Conservation (phyloP, 2,888 invertebrate species). For the Watsonalla cultraria region DNA sequence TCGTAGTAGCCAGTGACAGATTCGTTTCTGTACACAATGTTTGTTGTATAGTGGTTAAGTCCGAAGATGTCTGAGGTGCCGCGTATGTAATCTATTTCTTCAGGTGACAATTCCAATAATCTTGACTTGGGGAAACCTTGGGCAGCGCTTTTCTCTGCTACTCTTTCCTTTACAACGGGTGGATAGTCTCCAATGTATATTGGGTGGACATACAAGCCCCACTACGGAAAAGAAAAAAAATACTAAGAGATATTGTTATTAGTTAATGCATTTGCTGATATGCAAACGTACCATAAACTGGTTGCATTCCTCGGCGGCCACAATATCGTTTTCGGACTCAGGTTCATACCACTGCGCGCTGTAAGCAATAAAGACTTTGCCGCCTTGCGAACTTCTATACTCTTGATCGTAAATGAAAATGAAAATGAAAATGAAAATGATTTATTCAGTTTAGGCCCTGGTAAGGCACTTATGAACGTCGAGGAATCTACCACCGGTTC, state of each 20-base stretch:
- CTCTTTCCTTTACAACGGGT: slow-evolving; percentile 71
- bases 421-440: too few relatives aligned
- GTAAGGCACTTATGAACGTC: too few relatives aligned
- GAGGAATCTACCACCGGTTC: too few relatives aligned
- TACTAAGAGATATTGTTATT: background rate
- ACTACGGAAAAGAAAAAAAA: slow-evolving; percentile 39
- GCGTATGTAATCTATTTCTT: slow-evolving; percentile 47
- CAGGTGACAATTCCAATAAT: slow-evolving; percentile 55
- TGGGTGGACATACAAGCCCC: slow-evolving; percentile 79
- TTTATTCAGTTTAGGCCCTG: too few relatives aligned
- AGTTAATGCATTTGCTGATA: background rate
- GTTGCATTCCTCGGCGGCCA: slow-evolving; percentile 59
- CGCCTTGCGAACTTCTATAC: slow-evolving; percentile 51
- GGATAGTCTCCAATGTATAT: slow-evolving; percentile 81
- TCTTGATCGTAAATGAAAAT: slow-evolving; percentile 50
- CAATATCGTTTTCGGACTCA: slow-evolving; percentile 50
- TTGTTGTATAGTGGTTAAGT: slow-evolving; percentile 81
- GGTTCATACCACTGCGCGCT: slow-evolving; percentile 75
- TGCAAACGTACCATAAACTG: slow-evolving; percentile 57
- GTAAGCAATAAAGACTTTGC: slow-evolving; percentile 60
- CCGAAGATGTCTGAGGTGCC: slow-evolving; percentile 53
- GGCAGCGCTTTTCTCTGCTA: slow-evolving; percentile 68
- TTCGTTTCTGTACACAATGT: slow-evolving; percentile 34
- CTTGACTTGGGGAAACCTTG: slow-evolving; percentile 62
- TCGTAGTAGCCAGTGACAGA: slow-evolving; percentile 19